Conservation (phyloP, 2,888 invertebrate genomes). For the Acanthosoma haemorrhoidale region DNA sequence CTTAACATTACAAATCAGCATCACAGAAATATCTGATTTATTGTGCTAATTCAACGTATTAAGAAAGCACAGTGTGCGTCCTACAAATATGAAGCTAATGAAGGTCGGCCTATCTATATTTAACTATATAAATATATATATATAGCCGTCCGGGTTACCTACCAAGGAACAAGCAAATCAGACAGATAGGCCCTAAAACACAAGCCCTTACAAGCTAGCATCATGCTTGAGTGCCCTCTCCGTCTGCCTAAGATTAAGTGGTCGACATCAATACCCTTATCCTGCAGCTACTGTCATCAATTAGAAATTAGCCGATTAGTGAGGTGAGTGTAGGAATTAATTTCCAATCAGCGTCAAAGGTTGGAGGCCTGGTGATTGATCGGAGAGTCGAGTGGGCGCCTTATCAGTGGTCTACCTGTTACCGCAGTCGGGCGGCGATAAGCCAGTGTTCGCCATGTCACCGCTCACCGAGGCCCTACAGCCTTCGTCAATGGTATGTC, state of each 20-base stretch:
- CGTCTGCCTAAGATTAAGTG: neutral
- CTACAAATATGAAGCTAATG: too few relatives aligned
- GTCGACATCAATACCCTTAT: neutral
- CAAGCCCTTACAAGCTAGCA: neutral
- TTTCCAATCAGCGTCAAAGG: neutral
- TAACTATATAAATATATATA: too few relatives aligned
- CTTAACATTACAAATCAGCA: too few relatives aligned
- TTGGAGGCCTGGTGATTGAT: neutral
- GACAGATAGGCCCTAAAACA: neutral
- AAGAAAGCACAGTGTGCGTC: too few relatives aligned
- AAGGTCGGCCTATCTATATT: too few relatives aligned
- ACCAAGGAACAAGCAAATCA: neutral
- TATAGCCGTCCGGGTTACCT: too few relatives aligned
- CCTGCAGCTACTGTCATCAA: neutral
- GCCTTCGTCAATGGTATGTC: neutral
- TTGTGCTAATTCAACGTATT: too few relatives aligned
- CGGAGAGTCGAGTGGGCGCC: neutral
- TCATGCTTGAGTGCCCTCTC: neutral
- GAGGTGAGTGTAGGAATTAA: neutral
- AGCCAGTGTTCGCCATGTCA: conserved; percentile 8
- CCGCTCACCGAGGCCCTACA: neutral
- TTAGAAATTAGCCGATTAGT: neutral
- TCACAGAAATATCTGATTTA: too few relatives aligned
- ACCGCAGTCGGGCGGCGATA: neutral
- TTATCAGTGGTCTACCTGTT: neutral